A percentile compares a stretch with the other conserved stretches of the same genome.
Conservation (phyloP, 2,797 vertebrate genomes). For the Takifugu rubripes region DNA sequence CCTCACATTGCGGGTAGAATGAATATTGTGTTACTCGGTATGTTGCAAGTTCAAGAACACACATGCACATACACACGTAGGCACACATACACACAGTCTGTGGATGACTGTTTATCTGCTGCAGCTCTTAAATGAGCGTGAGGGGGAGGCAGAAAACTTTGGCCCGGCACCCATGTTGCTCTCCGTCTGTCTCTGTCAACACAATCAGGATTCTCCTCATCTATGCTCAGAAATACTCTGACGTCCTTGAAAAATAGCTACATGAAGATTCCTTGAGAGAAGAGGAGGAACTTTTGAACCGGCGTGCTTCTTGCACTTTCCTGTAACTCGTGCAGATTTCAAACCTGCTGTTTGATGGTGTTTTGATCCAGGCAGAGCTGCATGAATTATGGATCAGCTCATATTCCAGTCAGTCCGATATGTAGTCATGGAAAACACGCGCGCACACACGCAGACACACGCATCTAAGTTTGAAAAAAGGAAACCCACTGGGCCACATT, state of each 20-base stretch:
- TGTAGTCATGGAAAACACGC: background rate
- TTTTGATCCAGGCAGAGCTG: slow-evolving; percentile 40
- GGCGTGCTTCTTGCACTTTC: background rate
- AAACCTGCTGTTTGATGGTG: slow-evolving; percentile 14
- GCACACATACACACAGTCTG: no score
- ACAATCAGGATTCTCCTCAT: no score
- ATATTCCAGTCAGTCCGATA: slow-evolving; percentile 29
- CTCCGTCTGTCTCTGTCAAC: no score
- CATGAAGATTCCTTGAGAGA: slow-evolving; percentile 17
- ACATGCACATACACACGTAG: no score
- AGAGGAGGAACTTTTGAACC: slow-evolving; percentile 28
- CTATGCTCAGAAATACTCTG: slow-evolving; percentile 18
- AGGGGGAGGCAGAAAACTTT: no score
- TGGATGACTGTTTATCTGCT: background rate
- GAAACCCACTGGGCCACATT: slow-evolving; percentile 13
- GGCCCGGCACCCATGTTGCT: slow-evolving; percentile 12
- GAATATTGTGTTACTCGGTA: no score
- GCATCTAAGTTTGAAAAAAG: slow-evolving; percentile 14
- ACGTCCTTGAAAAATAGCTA: slow-evolving; percentile 32
- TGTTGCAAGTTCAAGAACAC: no score
- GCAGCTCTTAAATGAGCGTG: background rate
- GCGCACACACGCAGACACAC: background rate
- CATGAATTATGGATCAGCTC: slow-evolving; percentile 61
- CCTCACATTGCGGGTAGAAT: no score
- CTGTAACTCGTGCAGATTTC: slow-evolving; percentile 20